Percentiles rank a stretch among this genome's conserved stretches.
These are phyloP conservation scores for Cinclus mexicanus DNA, from an alignment of 2,113 vertebrate genomes.

Conservation along the genomic window DNA sequence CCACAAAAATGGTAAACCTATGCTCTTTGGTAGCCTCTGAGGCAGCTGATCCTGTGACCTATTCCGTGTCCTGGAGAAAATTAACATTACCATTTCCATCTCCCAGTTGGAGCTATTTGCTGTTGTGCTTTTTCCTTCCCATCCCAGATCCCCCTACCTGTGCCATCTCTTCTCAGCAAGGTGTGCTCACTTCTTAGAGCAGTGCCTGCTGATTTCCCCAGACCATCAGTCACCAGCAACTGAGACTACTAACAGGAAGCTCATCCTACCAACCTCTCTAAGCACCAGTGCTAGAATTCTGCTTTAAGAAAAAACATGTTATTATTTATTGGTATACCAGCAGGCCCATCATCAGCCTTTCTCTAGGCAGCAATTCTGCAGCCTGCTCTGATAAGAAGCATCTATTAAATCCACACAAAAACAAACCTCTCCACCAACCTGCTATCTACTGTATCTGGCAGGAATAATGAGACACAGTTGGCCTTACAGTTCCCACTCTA, in stretches of 20 bases:
- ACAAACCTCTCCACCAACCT: not conserved
- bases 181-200: not conserved
- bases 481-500: not conserved
- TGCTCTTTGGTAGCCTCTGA: not conserved
- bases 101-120: not conserved
- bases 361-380: not conserved
- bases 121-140: not conserved
- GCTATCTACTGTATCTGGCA: not conserved
- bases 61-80: not conserved
- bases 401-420: not conserved
- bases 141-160: not conserved
- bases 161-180: not conserved
- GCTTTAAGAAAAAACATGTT: not conserved
- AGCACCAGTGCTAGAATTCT: not conserved
- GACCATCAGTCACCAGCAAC: not conserved
- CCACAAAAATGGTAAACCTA: not conserved
- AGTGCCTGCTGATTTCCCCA: not conserved
- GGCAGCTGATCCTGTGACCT: not conserved
- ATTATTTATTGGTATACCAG: not conserved
- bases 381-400: fast-evolving
- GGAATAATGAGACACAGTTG: not conserved
- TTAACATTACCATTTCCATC: not conserved
- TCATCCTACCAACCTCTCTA: not conserved
- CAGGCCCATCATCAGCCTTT: not conserved
- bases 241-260: not conserved